Evolutionary conservation across 1,140 invertebrate species (phyloP).

Genomic region (Bombus sylvicola): DNA sequence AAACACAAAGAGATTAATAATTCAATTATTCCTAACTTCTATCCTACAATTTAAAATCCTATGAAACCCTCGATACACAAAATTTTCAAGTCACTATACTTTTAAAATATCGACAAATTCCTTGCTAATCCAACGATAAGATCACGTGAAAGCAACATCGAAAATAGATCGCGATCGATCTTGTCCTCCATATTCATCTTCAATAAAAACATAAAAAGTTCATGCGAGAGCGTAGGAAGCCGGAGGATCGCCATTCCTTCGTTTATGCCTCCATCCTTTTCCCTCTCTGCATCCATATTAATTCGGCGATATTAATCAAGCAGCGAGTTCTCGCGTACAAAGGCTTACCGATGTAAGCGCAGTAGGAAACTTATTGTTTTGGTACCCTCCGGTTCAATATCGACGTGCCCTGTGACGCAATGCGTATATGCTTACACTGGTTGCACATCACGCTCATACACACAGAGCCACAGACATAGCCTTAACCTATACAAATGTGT

Average conservation of each 20-base stretch:
- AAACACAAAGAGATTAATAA: no score
- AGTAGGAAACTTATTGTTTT: constrained; percentile 62
- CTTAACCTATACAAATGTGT: not conserved
- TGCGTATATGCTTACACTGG: constrained; percentile 42
- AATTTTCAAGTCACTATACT: no score
- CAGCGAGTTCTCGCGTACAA: constrained; percentile 63
- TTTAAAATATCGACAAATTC: no score
- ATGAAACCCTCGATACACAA: no score
- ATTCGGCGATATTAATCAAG: constrained; percentile 69
- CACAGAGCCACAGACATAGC: not conserved
- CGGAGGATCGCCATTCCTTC: not conserved
- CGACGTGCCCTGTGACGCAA: constrained; percentile 66
- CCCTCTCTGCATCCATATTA: constrained; percentile 37
- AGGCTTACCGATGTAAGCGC: constrained; percentile 40
- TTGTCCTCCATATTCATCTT: not conserved
- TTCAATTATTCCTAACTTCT: no score
- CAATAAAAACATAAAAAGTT: not conserved
- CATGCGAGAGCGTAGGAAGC: no score
- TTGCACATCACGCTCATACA: constrained; percentile 18
- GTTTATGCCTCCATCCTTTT: no score
- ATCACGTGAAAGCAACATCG: not conserved
- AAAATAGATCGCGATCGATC: not conserved
- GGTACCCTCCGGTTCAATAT: constrained; percentile 59
- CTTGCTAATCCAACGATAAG: not conserved
- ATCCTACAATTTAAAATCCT: no score